phyloP scores from a whole-genome alignment of 23 tunicate species.

The Pegea sp. region DNA sequence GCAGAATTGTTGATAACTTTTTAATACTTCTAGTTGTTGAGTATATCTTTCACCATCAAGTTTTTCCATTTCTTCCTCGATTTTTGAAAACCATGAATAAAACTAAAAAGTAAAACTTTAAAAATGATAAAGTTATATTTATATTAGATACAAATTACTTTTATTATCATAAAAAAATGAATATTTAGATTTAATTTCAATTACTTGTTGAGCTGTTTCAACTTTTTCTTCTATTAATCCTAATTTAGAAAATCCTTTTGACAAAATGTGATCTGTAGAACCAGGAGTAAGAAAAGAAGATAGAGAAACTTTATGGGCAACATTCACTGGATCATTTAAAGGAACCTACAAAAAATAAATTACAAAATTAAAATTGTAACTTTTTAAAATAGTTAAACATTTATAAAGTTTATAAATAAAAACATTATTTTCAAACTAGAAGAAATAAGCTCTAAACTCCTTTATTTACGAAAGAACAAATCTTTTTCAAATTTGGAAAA shows the following conservation, averaged over 20 bases:
- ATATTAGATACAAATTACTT: no score
- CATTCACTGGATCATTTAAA: slow-evolving; percentile 65
- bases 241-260: slow-evolving; percentile 54
- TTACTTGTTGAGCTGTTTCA: slow-evolving; percentile 69
- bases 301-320: slow-evolving; percentile 32
- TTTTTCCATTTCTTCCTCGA: slow-evolving; percentile 50
- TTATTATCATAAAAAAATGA: no score
- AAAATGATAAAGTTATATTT: neutral
- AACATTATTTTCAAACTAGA: neutral
- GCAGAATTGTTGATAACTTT: slow-evolving; percentile 27
- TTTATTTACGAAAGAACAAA: no score
- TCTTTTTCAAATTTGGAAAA: no score
- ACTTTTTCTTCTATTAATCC: slow-evolving; percentile 61
- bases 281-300: slow-evolving; percentile 30
- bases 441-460: no score
- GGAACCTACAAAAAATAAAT: slow-evolving; percentile 43
- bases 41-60: slow-evolving; percentile 36
- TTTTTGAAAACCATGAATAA: slow-evolving; percentile 57
- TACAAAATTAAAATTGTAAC: no score
- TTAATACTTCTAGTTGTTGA: slow-evolving; percentile 28
- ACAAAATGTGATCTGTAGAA: slow-evolving; percentile 50
- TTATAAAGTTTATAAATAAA: slow-evolving; percentile 1
- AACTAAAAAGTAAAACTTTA: slow-evolving; percentile 11
- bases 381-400: neutral
- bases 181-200: neutral